Percentiles rank a stretch among this genome's conserved stretches.
phyloP scores from a whole-genome alignment of 2,888 invertebrate species.

The Barypeithes pellucidus region DNA sequence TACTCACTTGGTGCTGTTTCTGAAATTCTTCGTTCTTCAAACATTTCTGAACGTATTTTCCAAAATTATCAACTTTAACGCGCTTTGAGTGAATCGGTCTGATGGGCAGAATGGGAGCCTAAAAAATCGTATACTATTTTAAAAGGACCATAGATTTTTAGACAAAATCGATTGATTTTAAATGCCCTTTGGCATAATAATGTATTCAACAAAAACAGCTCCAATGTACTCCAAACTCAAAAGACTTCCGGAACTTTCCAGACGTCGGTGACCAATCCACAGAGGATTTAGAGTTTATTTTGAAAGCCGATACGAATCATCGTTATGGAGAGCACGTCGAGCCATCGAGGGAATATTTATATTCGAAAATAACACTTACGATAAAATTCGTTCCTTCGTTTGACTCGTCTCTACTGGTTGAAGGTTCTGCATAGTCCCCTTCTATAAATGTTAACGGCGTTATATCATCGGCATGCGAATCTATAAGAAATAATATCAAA shows the following conservation, averaged over 20 bases:
- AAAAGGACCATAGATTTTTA: background rate
- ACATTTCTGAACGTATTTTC: constrained; percentile 1
- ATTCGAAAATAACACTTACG: background rate
- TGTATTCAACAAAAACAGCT: too few relatives aligned
- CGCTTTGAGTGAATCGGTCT: background rate
- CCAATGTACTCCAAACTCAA: too few relatives aligned
- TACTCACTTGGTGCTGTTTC: constrained; percentile 3
- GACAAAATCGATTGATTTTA: too few relatives aligned
- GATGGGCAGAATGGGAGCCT: background rate
- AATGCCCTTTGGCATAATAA: too few relatives aligned
- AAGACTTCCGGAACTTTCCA: too few relatives aligned
- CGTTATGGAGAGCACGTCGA: too few relatives aligned
- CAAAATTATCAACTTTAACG: background rate
- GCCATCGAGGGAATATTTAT: too few relatives aligned
- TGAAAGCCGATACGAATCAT: too few relatives aligned
- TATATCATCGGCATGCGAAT: background rate
- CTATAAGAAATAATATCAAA: background rate
- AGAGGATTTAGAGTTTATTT: too few relatives aligned
- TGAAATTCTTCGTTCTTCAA: background rate
- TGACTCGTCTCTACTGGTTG: background rate
- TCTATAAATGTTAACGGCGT: constrained; percentile 1
- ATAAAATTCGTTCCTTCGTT: background rate
- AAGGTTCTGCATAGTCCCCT: background rate
- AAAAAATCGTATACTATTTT: background rate
- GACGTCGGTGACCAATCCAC: too few relatives aligned